Base-by-base conservation (phyloP, 2,797 vertebrate genomes). In the Chanos chanos region DNA sequence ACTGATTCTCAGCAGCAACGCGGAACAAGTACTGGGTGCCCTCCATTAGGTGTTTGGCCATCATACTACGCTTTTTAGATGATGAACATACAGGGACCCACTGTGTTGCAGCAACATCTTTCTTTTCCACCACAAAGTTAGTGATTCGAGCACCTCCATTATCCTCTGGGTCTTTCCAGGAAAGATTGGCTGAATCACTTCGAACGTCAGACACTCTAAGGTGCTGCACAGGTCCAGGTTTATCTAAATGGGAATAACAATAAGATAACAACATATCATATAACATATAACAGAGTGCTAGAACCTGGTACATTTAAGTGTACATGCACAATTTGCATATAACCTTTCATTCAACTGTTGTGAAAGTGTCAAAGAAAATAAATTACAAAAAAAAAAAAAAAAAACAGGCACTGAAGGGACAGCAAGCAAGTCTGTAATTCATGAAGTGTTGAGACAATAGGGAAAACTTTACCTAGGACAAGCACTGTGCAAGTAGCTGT, bases 91-190 rank as follows among this genome's bases (percentile, higher is more conserved):
- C 81, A 41, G 97, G 89, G 45, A 96, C 85, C 97, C 97, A 99
- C 57, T 94, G 92, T 40, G 92, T 85, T 66, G 89, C 83, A 61
- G 94, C 88, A 22, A 90, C 89, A 71, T 99, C 97, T 78, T 92
- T 96, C 75, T 96, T 99, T 82, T 99, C 97, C 63, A 99, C 92
- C 34, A 99, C 89, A 34, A 98, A 99, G 83, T 99, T 99, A 18
- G 95, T 97, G 80, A 99, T 87, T 66, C 94, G 93, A 75, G 90
- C 78, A 5, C 97, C 97, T 0, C 97, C 97, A 27, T 87, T 93
- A 74, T 99, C 97, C 67, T 98, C 92, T n/a, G 97, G 97, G 77
- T 99, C 96, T 75, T 96, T 98, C 97, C 97, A 99, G 43, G 94
- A 96, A 49, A 99, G 83, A 75, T 98, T 96, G 61, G 94, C 97